Evolutionary conservation across 2,797 vertebrate genomes (phyloP), one percentile per base, ranked within the genome.

Genomic region (Nothura maculosa): DNA sequence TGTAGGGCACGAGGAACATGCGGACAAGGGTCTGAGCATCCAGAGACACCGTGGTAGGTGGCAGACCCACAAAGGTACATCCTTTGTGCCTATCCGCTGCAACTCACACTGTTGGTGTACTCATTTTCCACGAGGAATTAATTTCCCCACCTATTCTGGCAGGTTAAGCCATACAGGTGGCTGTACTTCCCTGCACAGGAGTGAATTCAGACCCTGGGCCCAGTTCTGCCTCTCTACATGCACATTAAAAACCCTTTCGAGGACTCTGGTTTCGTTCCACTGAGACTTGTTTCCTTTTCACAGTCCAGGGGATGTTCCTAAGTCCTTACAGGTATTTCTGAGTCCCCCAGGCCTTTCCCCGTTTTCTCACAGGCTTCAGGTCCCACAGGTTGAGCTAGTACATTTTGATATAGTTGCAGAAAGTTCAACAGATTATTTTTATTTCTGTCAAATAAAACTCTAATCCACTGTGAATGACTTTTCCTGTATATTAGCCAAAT

Each of bases 1-100:
- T 55, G 28, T 12, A 36, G 64, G 66, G 54, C 1, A 0, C 5
- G 3, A 9, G 36, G 0, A 0, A 12, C 12, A 1, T 3, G 32
- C 62, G 47, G 19, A 28, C 48, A 36, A 50, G 36, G 25, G 48
- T 34, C 79, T 72, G 50, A 42, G 21, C 36, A 78, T 38, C 45
- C 40, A 0, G 1, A 5, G 34, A 6, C n/a, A 63, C 25, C 69
- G 55, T 17, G 34, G 61, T n/a, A 36, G 3, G 2, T 3, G 0
- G 13, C 67, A 12, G 19, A 66, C 38, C 40, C 5, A 0, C 20
- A 30, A 22, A 81, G n/a, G 66, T 36, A 34, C 54, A 5, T 34
- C 45, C 8, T 76, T 79, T 52, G 67, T n/a, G 16, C 70, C 22
- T 34, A 6, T 30, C 28, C 72, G 12, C 25, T 5, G 1, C 82